These are phyloP conservation scores for Sebastes hubbsi DNA, from an alignment of 2,797 vertebrate genomes.

Conservation along the genomic window DNA sequence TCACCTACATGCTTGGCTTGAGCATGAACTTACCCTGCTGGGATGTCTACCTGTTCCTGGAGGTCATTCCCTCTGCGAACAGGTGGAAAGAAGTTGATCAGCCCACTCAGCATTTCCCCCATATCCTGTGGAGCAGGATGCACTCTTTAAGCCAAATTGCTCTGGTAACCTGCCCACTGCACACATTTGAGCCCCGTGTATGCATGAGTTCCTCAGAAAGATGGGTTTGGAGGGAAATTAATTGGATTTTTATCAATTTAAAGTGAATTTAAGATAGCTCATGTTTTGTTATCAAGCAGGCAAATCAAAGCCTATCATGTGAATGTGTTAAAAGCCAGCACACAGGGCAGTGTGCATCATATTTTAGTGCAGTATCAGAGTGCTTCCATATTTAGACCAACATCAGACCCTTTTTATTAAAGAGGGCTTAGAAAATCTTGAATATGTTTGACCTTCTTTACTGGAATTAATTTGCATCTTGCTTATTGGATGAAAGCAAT, in stretches of 20 bases:
- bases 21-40: conserved; percentile 42
- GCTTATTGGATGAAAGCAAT: conserved; percentile 64
- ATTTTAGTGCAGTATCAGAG: conserved; percentile 18
- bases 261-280: conserved; percentile 1
- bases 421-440: conserved; percentile 45
- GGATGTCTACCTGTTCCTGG: conserved; percentile 62
- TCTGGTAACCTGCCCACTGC: conserved; percentile 67
- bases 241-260: conserved; percentile 27
- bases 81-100: conserved; percentile 69
- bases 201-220: conserved; percentile 11
- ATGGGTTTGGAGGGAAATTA: not conserved
- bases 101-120: conserved; percentile 66
- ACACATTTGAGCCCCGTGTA: conserved; percentile 20
- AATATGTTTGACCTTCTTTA: conserved; percentile 74
- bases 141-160: conserved; percentile 61
- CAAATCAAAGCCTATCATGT: conserved; percentile 16
- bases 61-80: conserved; percentile 73
- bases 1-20: conserved; percentile 49
- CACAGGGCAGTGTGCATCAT: conserved; percentile 5
- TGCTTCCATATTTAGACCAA: conserved; percentile 39
- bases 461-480: conserved; percentile 67
- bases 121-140: conserved; percentile 57
- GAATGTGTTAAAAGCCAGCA: conserved; percentile 2
- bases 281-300: conserved; percentile 22
- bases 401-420: conserved; percentile 37